Conservation (phyloP, 2,888 invertebrate species). For the Tuberolachnus salignus region DNA sequence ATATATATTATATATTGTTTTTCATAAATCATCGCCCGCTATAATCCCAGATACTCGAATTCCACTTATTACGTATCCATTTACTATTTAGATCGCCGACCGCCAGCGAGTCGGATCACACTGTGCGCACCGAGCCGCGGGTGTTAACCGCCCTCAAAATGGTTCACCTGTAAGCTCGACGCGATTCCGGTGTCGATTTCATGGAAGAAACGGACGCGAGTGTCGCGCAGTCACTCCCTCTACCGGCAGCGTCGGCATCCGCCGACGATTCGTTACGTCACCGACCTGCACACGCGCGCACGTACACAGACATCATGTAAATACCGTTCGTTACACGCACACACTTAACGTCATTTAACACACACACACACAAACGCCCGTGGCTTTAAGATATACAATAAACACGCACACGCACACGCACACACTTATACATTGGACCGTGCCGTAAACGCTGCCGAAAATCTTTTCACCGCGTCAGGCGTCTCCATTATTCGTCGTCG, state of each 20-base stretch:
- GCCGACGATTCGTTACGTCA: slow-evolving; percentile 7
- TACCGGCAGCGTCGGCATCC: slow-evolving; percentile 43
- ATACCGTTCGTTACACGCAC: too few relatives aligned
- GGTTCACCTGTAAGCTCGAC: neutral
- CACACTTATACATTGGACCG: neutral
- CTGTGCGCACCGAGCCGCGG: too few relatives aligned
- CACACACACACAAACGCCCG: slow-evolving; percentile 7
- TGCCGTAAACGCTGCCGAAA: neutral
- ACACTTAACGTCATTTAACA: too few relatives aligned
- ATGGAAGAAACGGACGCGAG: slow-evolving; percentile 10
- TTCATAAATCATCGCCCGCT: too few relatives aligned
- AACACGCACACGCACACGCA: neutral
- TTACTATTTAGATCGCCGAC: too few relatives aligned
- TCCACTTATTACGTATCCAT: too few relatives aligned
- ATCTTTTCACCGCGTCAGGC: neutral
- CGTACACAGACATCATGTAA: neutral
- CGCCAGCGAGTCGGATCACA: too few relatives aligned
- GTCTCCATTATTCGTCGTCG: neutral
- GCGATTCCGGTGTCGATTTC: neutral
- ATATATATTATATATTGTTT: too few relatives aligned
- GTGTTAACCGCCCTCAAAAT: too few relatives aligned
- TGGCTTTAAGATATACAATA: neutral
- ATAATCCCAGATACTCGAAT: too few relatives aligned
- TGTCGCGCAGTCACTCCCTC: slow-evolving; percentile 24
- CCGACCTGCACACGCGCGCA: neutral